These are phyloP conservation scores for Lottia gigantea DNA, from an alignment of 2,888 invertebrate species.

Conservation along the genomic window DNA sequence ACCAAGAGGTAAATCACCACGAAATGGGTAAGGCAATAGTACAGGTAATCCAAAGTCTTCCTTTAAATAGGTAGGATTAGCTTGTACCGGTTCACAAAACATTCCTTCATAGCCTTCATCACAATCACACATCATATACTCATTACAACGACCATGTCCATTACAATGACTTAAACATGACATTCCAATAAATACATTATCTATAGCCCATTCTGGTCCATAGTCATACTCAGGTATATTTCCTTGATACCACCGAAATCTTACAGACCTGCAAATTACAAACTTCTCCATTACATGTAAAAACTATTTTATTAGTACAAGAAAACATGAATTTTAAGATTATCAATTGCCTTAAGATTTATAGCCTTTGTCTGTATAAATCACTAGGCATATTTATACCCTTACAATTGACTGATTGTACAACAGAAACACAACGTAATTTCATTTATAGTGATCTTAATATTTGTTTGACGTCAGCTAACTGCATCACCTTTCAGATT, in stretches of 20 bases:
- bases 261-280: constrained; percentile 48
- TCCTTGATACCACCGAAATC: constrained; percentile 69
- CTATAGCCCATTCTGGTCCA: constrained; percentile 68
- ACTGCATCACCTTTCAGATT: no score
- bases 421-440: no score
- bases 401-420: no score
- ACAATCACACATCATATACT: constrained; percentile 61
- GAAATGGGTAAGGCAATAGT: not conserved
- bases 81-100: constrained; percentile 44
- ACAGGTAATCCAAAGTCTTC: constrained; percentile 60
- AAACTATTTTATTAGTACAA: no score
- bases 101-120: constrained; percentile 60
- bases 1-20: constrained; percentile 19
- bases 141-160: constrained; percentile 66
- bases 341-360: no score
- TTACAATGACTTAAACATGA: constrained; percentile 66
- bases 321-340: no score
- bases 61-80: constrained; percentile 57
- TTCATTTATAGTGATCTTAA: no score
- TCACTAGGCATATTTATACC: no score
- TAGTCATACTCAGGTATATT: constrained; percentile 56
- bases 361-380: no score
- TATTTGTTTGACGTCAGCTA: no score
- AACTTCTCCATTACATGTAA: no score
- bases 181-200: constrained; percentile 69